Base-by-base conservation (phyloP, 2,888 invertebrate genomes). In the Gastracanthus pulcherrimus region DNA sequence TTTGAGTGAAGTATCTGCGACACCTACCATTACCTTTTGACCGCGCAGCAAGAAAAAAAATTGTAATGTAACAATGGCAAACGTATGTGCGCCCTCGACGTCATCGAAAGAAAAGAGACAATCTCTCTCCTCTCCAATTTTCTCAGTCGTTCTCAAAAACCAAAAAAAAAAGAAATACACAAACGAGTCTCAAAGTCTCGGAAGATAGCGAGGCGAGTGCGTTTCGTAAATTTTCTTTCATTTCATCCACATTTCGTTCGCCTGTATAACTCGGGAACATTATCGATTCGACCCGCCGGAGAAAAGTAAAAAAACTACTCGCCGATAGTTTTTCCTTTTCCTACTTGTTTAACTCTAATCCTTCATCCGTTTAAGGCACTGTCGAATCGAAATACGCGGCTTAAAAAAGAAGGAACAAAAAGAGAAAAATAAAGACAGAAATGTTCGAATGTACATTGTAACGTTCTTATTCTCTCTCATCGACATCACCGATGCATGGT, bases 331-430 rank as follows among this genome's bases (percentile, higher is more conserved):
- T 34, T 16, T 62, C 19, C 55, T 23, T 60, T 75, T 76, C 62
- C n/a, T n/a, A n/a, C n/a, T n/a, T n/a, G n/a, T 31, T 29, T 58
- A 34, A 7, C 6, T 23, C 23, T 55, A n/a, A n/a, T 9, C n/a
- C 26, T 34, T 62, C 13, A 45, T 60, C 36, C 41, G 23, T 60
- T 16, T 66, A 76, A 82, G 71, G 71, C 79, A 82, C 80, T 74
- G 72, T 72, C 72, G 76, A 82, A 82, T 79, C 67, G 67, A 64
- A 71, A 71, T 67, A 66, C 36, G 13, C 41, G 41, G 64, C 51
- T 38, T 45, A 45, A 81, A 78, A n/a, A 60, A 67, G 48, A 77
- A 9, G 9, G 36, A 66, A 38, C 45, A 41, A 72, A 60, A 13
- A 45, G 70, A 77, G 16, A 45, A 6, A 76, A 31, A n/a, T n/a